phyloP scores from a whole-genome alignment of 2,888 invertebrate genomes.

The Suillia variegata region DNA sequence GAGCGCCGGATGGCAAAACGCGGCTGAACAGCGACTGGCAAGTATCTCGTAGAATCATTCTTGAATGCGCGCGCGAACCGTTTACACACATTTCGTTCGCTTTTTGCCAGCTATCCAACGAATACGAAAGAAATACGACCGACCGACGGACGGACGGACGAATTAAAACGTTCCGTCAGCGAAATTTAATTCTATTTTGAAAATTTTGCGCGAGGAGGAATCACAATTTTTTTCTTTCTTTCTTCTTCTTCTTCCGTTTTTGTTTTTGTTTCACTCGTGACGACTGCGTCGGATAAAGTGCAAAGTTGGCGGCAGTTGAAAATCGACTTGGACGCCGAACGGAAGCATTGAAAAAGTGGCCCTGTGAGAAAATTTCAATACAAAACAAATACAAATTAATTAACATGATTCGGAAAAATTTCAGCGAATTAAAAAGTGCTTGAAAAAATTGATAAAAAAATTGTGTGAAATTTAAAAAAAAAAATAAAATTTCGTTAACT shows the following conservation, averaged over 20 bases:
- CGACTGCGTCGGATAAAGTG: too few relatives aligned
- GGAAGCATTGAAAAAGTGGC: not conserved
- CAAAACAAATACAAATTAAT: too few relatives aligned
- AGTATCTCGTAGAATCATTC: constrained; percentile 57
- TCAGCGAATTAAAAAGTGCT: not conserved
- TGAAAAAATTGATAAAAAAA: not conserved
- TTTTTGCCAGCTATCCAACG: too few relatives aligned
- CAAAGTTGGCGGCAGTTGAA: too few relatives aligned
- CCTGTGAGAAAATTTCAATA: not conserved
- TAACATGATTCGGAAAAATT: constrained; percentile 4
- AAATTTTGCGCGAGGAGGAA: too few relatives aligned
- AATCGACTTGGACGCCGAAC: too few relatives aligned
- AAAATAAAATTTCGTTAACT: constrained; percentile 8
- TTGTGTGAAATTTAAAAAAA: not conserved
- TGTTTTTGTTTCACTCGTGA: too few relatives aligned
- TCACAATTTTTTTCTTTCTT: too few relatives aligned
- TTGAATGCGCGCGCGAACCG: constrained; percentile 60
- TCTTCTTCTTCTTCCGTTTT: too few relatives aligned
- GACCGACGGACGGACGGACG: not conserved
- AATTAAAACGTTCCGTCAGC: too few relatives aligned
- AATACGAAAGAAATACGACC: too few relatives aligned
- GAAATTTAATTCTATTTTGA: too few relatives aligned
- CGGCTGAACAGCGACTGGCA: constrained; percentile 35
- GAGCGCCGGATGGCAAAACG: constrained; percentile 5
- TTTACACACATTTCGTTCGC: not conserved